Conservation (phyloP, 2,113 vertebrate genomes). For the Orthonyx spaldingii region DNA sequence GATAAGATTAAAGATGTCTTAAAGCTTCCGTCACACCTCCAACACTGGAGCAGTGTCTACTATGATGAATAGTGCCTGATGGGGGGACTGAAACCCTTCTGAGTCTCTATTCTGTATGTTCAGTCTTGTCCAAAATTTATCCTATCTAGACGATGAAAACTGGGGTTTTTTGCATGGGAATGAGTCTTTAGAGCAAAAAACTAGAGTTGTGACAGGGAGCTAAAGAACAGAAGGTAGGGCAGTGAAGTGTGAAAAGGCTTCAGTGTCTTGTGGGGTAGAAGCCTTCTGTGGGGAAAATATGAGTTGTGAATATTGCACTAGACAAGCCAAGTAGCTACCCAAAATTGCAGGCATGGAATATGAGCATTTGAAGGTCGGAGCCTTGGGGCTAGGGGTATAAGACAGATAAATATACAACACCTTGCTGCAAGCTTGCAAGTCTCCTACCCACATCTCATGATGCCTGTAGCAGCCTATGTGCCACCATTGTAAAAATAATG, state of each 20-base stretch:
- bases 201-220: background rate
- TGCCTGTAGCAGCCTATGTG: background rate
- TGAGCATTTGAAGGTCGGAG: background rate
- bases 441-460: background rate
- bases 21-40: background rate
- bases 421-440: background rate
- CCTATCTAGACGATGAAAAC: background rate
- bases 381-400: background rate
- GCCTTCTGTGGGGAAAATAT: background rate
- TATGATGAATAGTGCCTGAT: background rate
- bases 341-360: background rate
- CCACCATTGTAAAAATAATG: background rate
- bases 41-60: background rate
- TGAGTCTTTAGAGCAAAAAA: background rate
- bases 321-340: background rate
- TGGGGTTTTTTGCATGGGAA: background rate
- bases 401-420: background rate
- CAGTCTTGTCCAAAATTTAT: background rate
- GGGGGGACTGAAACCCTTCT: background rate
- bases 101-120: background rate
- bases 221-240: background rate
- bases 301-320: background rate
- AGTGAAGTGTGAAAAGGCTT: background rate
- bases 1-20: background rate
- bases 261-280: background rate